Percentiles rank a stretch among this genome's conserved stretches.
These are phyloP conservation scores for Lithobates pipiens DNA, from an alignment of 2,797 vertebrate species.

Conservation along the genomic window DNA sequence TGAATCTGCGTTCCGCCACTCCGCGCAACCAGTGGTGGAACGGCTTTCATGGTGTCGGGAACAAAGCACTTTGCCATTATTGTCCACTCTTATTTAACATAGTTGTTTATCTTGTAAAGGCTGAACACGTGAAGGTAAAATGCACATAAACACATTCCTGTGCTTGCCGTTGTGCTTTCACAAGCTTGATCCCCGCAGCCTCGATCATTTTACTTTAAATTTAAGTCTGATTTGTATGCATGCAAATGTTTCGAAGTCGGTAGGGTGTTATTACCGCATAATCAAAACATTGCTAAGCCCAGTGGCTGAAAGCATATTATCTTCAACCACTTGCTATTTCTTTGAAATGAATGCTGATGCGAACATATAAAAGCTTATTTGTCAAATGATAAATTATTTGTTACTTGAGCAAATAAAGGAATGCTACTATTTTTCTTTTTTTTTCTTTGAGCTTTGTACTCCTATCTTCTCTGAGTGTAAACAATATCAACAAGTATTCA, in stretches of 20 bases:
- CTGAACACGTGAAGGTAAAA: conserved; percentile 9
- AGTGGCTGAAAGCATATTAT: conserved; percentile 65
- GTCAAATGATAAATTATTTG: conserved; percentile 70
- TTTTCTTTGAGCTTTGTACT: neutral
- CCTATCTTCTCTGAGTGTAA: neutral
- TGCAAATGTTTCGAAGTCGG: conserved; percentile 69
- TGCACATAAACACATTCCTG: conserved; percentile 15
- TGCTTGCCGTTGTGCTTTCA: neutral
- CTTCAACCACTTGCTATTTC: conserved; percentile 65
- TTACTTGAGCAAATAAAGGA: conserved; percentile 67
- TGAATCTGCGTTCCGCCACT: conserved; percentile 11
- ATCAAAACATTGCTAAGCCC: conserved; percentile 68
- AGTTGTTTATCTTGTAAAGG: conserved; percentile 43
- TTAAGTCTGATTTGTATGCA: conserved; percentile 57
- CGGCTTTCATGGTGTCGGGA: neutral
- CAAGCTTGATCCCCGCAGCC: conserved; percentile 36
- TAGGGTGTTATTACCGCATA: conserved; percentile 68
- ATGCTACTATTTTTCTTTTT: conserved; percentile 65
- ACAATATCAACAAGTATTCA: neutral
- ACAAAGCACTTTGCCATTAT: conserved; percentile 31
- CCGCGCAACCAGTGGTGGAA: neutral
- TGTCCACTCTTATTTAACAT: conserved; percentile 43
- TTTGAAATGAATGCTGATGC: conserved; percentile 69
- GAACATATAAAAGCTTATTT: conserved; percentile 72
- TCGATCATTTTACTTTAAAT: conserved; percentile 19